Evolutionary conservation across 2,113 vertebrate species (phyloP), one percentile per base, ranked within the genome.

Genomic region (Hypocryptadius cinnamomeus): DNA sequence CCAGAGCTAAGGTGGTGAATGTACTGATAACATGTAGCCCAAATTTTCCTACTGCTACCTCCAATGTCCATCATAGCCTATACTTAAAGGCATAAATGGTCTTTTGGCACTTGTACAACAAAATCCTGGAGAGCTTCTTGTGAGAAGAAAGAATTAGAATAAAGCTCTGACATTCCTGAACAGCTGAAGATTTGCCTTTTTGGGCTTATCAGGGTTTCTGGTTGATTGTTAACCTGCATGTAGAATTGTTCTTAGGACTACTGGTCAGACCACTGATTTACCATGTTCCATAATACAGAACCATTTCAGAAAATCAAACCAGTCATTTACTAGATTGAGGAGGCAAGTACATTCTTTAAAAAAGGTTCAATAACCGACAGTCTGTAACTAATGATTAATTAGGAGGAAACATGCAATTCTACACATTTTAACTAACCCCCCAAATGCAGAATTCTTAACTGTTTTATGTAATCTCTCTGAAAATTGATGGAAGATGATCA

Each of bases 11-110:
- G 39, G n/a, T 18, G 8, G 14, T 64, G 48, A 13, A 48, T n/a
- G 28, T 28, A 21, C 18, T 56, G 53, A 1, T 50, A 76, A 21
- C 1, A 6, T 1, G 3, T 1, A 30, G n/a, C 37, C 18, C 24
- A 6, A 0, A 3, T 45, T n/a, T 25, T 70, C 40, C 31, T 71
- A 0, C 25, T 1, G 1, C 50, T 37, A 3, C n/a, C 20, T 71
- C 63, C 11, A 40, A 0, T 40, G 25, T 10, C n/a, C 47, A 35
- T 27, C 11, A 22, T 44, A 23, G 9, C 5, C 1, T 48, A 5
- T 16, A 10, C 22, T 24, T 44, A 33, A 13, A 85, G 66, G 79
- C 15, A 59, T 66, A 65, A 85, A 24, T 7, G 15, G 8, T 35
- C 15, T 80, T 64, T 15, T 27, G 19, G 27, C 28, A 24, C 20